A percentile compares a stretch with the other conserved stretches of the same genome.
These are phyloP conservation scores for Argyra leucocephala DNA, from an alignment of 2,888 invertebrate genomes.

Conservation along the genomic window DNA sequence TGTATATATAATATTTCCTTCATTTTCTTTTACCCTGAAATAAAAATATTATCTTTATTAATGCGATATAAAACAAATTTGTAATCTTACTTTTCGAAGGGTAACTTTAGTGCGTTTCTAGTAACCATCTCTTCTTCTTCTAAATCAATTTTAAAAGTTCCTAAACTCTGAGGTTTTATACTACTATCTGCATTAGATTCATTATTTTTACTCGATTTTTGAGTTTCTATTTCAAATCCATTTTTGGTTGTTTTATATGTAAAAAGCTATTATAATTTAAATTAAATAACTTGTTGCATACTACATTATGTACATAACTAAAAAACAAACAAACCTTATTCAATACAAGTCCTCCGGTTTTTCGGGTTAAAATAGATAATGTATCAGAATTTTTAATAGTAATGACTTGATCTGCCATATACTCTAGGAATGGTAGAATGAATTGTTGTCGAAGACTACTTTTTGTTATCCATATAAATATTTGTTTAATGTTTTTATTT, in stretches of 20 bases:
- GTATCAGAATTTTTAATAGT: slow-evolving; percentile 30
- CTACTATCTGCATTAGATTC: background rate
- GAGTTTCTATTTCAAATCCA: slow-evolving; percentile 30
- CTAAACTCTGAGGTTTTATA: slow-evolving; percentile 22
- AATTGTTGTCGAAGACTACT: slow-evolving; percentile 30
- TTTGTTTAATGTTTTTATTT: slow-evolving; percentile 31
- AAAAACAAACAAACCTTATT: slow-evolving; percentile 28
- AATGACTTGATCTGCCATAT: slow-evolving; percentile 37
- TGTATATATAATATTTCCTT: slow-evolving; percentile 61
- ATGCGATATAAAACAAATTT: background rate
- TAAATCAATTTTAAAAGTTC: slow-evolving; percentile 41
- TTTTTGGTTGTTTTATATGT: slow-evolving; percentile 31
- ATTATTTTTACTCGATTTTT: slow-evolving; percentile 15
- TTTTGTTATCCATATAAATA: slow-evolving; percentile 37
- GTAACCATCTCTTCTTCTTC: slow-evolving; percentile 41
- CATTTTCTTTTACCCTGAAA: slow-evolving; percentile 33
- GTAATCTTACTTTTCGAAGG: slow-evolving; percentile 38
- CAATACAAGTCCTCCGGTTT: slow-evolving; percentile 34
- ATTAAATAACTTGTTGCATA: no score
- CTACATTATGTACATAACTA: no score
- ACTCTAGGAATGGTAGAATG: slow-evolving; percentile 36
- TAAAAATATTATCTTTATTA: background rate
- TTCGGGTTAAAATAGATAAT: slow-evolving; percentile 33
- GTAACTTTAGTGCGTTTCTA: slow-evolving; percentile 40
- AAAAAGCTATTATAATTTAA: slow-evolving; percentile 26